These are phyloP conservation scores for Hestina assimilis DNA, from an alignment of 1,140 invertebrate species.

Conservation along the genomic window DNA sequence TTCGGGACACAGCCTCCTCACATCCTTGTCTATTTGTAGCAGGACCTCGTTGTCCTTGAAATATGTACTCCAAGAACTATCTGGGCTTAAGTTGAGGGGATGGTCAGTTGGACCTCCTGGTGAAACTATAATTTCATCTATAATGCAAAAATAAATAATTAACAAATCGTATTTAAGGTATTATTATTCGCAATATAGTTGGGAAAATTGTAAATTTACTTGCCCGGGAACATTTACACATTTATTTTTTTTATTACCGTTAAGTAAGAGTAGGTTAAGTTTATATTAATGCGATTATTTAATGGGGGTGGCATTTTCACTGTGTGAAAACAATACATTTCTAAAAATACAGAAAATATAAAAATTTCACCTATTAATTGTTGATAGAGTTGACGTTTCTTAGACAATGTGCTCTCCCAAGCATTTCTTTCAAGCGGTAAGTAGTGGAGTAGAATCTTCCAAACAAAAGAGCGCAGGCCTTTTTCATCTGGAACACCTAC, in stretches of 20 bases:
- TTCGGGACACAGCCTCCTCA: conserved; percentile 95
- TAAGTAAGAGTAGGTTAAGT: too few relatives aligned
- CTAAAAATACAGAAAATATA: not conserved
- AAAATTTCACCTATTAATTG: conserved; percentile 87
- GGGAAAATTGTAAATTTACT: too few relatives aligned
- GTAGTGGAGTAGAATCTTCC: conserved; percentile 92
- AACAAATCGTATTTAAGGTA: too few relatives aligned
- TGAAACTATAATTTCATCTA: conserved; percentile 90
- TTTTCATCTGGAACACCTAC: conserved; percentile 90
- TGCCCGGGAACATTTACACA: too few relatives aligned
- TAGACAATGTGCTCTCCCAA: conserved; percentile 83
- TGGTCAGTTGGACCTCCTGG: conserved; percentile 88
- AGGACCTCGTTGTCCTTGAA: conserved; percentile 98
- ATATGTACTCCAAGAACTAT: conserved; percentile 93
- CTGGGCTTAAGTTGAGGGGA: conserved; percentile 95
- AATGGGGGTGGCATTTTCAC: too few relatives aligned
- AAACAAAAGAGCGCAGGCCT: conserved; percentile 86
- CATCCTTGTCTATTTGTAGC: conserved; percentile 98
- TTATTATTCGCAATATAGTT: too few relatives aligned
- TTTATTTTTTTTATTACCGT: too few relatives aligned
- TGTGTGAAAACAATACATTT: too few relatives aligned
- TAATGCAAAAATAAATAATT: conserved; percentile 33
- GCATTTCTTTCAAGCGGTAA: conserved; percentile 82
- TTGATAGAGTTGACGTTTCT: conserved; percentile 87
- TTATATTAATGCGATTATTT: too few relatives aligned